Conservation (phyloP, 2,888 invertebrate species). For the Cheilosia soror region DNA sequence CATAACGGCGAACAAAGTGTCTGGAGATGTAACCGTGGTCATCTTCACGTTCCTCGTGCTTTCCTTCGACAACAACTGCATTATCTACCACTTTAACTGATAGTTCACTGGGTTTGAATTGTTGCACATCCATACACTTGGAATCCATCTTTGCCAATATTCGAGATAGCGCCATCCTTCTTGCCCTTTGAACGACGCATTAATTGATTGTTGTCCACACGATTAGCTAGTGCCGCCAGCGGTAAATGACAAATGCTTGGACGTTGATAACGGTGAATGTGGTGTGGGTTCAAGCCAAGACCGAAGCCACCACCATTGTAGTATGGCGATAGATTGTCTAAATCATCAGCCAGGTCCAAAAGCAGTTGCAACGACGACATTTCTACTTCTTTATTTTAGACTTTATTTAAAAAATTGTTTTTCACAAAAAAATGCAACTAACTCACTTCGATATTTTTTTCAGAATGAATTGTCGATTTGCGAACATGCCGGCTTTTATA, state of each 20-base stretch:
- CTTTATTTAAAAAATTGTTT: neutral
- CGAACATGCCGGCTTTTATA: no score
- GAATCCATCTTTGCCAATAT: constrained; percentile 86
- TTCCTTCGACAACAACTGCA: constrained; percentile 87
- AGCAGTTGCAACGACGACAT: constrained; percentile 81
- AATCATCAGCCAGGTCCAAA: constrained; percentile 80
- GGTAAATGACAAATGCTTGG: constrained; percentile 69
- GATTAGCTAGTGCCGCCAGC: constrained; percentile 78
- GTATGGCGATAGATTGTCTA: constrained; percentile 78
- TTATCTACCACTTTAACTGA: constrained; percentile 88
- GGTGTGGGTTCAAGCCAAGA: constrained; percentile 81
- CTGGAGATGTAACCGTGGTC: constrained; percentile 91
- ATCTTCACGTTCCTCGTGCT: constrained; percentile 89
- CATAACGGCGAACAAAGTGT: constrained; percentile 90
- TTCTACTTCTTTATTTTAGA: constrained; percentile 50
- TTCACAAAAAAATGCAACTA: neutral
- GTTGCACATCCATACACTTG: constrained; percentile 89
- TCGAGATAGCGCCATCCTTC: constrained; percentile 73
- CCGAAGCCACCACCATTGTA: constrained; percentile 76
- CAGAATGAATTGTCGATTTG: neutral
- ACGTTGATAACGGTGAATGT: constrained; percentile 79
- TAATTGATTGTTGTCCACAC: constrained; percentile 79
- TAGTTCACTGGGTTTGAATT: constrained; percentile 89
- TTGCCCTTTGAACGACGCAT: constrained; percentile 76
- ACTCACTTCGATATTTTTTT: neutral